phyloP scores from a whole-genome alignment of 2,888 invertebrate species.

The Diadegma fenestrale region DNA sequence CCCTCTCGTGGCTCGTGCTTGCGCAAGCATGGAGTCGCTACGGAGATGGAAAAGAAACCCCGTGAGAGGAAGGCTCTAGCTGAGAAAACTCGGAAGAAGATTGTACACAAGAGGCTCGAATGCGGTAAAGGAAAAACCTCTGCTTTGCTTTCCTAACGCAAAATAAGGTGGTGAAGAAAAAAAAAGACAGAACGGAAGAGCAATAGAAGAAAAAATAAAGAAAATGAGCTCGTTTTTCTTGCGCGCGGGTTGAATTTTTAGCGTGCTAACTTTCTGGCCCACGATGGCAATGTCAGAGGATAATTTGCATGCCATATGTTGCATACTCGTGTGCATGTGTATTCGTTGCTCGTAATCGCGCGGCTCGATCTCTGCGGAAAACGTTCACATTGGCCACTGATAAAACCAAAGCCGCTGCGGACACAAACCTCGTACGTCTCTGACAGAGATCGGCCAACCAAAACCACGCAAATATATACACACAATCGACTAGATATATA shows the following conservation, averaged over 20 bases:
- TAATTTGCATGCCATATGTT: not conserved
- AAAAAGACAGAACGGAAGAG: not conserved
- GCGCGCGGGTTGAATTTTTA: constrained; percentile 65
- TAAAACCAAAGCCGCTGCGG: constrained; percentile 60
- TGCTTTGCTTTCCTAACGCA: constrained; percentile 26
- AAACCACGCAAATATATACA: constrained; percentile 7
- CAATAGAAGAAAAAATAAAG: not conserved
- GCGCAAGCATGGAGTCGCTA: not conserved
- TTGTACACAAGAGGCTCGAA: constrained; percentile 40
- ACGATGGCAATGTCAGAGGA: not conserved
- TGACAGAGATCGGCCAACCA: constrained; percentile 54
- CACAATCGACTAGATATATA: constrained; percentile 13
- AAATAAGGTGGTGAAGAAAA: constrained; percentile 40
- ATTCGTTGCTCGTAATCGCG: constrained; percentile 51
- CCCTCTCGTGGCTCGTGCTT: constrained; percentile 1
- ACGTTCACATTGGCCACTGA: constrained; percentile 43
- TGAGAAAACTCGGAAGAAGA: constrained; percentile 52
- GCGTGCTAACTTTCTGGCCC: constrained; percentile 61
- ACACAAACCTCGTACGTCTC: constrained; percentile 37
- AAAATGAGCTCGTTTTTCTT: not conserved
- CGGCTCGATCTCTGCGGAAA: constrained; percentile 22
- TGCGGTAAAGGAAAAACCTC: constrained; percentile 19
- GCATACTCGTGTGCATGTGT: not conserved
- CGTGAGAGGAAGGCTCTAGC: constrained; percentile 34
- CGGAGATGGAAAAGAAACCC: constrained; percentile 22